Percentiles rank a stretch among this genome's conserved stretches.
Conservation (phyloP, 1,140 invertebrate species). For the Drosophila navojoa region DNA sequence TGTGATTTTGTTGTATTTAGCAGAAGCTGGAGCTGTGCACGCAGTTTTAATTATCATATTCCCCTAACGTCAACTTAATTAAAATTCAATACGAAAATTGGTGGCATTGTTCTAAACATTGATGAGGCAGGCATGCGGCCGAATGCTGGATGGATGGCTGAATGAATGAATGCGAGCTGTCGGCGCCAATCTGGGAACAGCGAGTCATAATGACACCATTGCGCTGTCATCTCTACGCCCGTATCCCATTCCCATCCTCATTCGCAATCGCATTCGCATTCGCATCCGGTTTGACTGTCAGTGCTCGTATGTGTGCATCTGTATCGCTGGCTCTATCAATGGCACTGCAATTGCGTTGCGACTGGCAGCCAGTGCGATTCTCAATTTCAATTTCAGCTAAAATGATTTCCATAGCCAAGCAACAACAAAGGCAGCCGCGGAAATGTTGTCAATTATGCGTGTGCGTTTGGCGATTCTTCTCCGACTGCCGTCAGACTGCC, state of each 20-base stretch:
- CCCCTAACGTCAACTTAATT: conserved; percentile 69
- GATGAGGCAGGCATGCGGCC: conserved; percentile 35
- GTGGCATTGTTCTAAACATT: conserved; percentile 58
- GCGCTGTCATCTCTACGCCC: conserved; percentile 15
- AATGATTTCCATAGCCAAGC: conserved; percentile 43
- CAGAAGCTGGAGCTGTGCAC: conserved; percentile 32
- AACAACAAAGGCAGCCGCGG: conserved; percentile 55
- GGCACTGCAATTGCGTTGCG: conserved; percentile 4
- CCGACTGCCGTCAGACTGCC: conserved; percentile 1
- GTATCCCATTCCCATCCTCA: neutral
- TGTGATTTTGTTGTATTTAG: conserved; percentile 41
- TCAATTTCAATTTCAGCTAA: conserved; percentile 53
- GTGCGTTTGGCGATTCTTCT: conserved; percentile 37
- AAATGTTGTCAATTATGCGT: conserved; percentile 67
- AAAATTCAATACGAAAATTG: conserved; percentile 67
- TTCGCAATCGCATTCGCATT: neutral
- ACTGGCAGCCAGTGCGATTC: conserved; percentile 25
- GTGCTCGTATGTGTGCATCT: neutral
- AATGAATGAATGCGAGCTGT: conserved; percentile 14
- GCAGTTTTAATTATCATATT: conserved; percentile 73
- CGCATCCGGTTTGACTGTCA: neutral
- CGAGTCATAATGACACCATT: conserved; percentile 36
- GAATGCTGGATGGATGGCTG: conserved; percentile 9
- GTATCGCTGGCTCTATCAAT: conserved; percentile 19
- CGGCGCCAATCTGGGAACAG: conserved; percentile 33